These are phyloP conservation scores for Autographa gamma DNA, from an alignment of 2,888 invertebrate genomes.

Conservation along the genomic window DNA sequence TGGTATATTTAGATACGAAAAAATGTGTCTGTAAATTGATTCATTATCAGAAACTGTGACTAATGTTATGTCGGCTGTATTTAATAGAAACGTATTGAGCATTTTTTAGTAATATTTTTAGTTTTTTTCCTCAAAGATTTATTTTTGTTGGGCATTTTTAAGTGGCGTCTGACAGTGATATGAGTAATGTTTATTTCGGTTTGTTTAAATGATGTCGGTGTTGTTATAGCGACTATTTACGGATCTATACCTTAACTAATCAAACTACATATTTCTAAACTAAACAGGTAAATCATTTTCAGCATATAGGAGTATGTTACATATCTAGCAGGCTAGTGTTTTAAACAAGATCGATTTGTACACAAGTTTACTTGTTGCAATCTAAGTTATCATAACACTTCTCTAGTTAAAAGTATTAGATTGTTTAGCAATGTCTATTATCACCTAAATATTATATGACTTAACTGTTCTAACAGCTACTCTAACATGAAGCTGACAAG, in stretches of 20 bases:
- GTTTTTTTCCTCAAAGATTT: conserved; percentile 34
- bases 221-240: neutral
- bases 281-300: too few species aligned
- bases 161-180: conserved; percentile 35
- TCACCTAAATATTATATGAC: too few species aligned
- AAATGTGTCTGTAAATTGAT: conserved; percentile 60
- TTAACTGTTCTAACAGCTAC: too few species aligned
- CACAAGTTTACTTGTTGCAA: too few species aligned
- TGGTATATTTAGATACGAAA: conserved; percentile 51
- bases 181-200: conserved; percentile 24
- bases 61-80: conserved; percentile 40
- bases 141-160: conserved; percentile 32
- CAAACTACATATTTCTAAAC: too few species aligned
- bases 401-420: too few species aligned
- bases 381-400: too few species aligned
- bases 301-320: too few species aligned
- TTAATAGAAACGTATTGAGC: conserved; percentile 29
- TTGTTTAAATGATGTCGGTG: neutral
- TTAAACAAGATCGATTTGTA: too few species aligned
- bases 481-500: too few species aligned
- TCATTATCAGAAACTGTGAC: conserved; percentile 57
- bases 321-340: too few species aligned
- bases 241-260: neutral
- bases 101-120: conserved; percentile 37
- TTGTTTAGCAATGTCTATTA: too few species aligned